Percentiles rank a stretch among this genome's conserved stretches.
phyloP scores from a whole-genome alignment of 64 coral and sea anemone genomes.

The Pocillopora damicornis region DNA sequence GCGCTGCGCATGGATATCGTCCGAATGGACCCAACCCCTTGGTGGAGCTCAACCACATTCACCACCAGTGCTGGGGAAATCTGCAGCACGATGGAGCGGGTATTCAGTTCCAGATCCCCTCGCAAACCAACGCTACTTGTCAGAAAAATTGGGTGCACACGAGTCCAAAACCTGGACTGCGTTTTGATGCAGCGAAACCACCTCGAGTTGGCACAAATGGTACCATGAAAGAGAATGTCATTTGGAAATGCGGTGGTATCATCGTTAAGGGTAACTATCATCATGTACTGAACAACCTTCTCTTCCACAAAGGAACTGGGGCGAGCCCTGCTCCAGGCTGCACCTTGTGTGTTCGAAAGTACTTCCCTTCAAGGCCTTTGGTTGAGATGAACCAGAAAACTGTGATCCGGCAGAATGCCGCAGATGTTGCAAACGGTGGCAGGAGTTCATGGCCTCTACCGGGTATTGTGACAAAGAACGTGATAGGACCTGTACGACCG shows the following conservation, averaged over 20 bases:
- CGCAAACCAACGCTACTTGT: conserved; percentile 42
- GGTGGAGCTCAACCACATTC: conserved; percentile 54
- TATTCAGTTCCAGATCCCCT: conserved; percentile 36
- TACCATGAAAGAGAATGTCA: conserved; percentile 53
- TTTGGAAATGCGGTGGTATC: conserved; percentile 50
- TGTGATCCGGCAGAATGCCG: conserved; percentile 27
- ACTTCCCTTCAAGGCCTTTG: background rate
- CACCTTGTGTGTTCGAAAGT: conserved; percentile 29
- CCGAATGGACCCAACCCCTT: background rate
- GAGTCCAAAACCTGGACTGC: conserved; percentile 60
- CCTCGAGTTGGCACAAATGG: conserved; percentile 37
- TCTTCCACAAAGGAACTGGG: conserved; percentile 51
- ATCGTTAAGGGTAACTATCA: conserved; percentile 68
- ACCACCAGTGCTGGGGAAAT: conserved; percentile 78
- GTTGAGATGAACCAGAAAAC: conserved; percentile 11
- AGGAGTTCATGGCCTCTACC: conserved; percentile 6
- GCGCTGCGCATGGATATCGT: conserved; percentile 48
- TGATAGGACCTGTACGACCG: background rate
- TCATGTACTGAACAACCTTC: conserved; percentile 51
- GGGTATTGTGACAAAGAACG: background rate
- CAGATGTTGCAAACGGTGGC: conserved; percentile 34
- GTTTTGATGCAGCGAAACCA: conserved; percentile 54
- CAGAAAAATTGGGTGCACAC: conserved; percentile 65
- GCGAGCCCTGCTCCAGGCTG: conserved; percentile 1
- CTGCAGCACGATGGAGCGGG: conserved; percentile 67